These are phyloP conservation scores for Sebastes steindachneri DNA, from an alignment of 2,797 vertebrate species.

Conservation along the genomic window DNA sequence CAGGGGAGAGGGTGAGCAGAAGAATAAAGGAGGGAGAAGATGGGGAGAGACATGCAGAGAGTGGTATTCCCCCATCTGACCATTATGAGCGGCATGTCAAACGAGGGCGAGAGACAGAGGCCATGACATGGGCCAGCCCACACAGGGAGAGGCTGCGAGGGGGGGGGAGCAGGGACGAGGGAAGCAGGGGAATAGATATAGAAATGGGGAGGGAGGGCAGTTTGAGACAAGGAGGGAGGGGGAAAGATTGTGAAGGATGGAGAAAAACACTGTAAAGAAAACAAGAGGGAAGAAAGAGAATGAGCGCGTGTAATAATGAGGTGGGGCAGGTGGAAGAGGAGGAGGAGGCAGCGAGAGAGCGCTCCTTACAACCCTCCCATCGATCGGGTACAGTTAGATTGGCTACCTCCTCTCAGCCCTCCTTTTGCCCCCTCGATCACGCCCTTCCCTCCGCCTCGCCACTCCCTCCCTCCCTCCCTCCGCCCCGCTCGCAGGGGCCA, in stretches of 20 bases:
- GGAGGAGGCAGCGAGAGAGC: constrained; percentile 27
- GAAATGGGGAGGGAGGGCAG: constrained; percentile 38
- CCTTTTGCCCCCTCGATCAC: constrained; percentile 18
- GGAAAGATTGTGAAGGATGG: not conserved
- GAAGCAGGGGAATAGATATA: constrained; percentile 14
- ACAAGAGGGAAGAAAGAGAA: constrained; percentile 14
- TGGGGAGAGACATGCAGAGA: constrained; percentile 77
- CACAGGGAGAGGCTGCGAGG: constrained; percentile 62
- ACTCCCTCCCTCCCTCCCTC: not conserved
- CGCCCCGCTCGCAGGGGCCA: constrained; percentile 68
- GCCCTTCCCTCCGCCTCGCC: constrained; percentile 45
- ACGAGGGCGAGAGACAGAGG: constrained; percentile 79
- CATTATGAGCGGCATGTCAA: constrained; percentile 89
- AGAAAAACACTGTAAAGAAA: constrained; percentile 36
- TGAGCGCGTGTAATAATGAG: constrained; percentile 41
- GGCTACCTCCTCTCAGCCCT: constrained; percentile 56
- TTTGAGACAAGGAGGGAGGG: constrained; percentile 17
- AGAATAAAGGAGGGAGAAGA: constrained; percentile 59
- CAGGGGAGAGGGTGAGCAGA: constrained; percentile 50
- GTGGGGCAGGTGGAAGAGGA: constrained; percentile 26
- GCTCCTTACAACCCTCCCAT: constrained; percentile 76
- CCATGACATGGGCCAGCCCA: constrained; percentile 78
- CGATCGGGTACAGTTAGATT: constrained; percentile 74
- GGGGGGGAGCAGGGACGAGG: not conserved
- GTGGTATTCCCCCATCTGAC: constrained; percentile 82